A percentile compares a stretch with the other conserved stretches of the same genome.
Evolutionary conservation across 2,888 invertebrate species (phyloP).

Genomic region (Drosophila neotestacea): DNA sequence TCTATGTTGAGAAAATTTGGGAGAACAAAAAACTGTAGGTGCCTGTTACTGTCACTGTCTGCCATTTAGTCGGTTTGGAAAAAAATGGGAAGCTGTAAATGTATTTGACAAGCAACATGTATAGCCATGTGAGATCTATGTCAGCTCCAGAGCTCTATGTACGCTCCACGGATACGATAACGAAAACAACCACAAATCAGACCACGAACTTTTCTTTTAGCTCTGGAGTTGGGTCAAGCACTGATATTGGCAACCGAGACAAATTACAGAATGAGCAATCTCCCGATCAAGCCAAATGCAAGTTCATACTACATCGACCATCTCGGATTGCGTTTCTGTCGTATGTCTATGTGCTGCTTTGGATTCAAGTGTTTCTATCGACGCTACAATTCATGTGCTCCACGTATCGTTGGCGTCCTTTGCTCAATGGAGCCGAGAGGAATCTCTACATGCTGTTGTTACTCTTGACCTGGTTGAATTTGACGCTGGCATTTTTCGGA

Average conservation of each 20-base stretch:
- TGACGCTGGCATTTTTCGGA: conserved; percentile 50
- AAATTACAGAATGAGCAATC: neutral
- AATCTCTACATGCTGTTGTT: conserved; percentile 46
- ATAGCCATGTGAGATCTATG: conserved; percentile 17
- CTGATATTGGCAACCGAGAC: neutral
- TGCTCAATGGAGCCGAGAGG: conserved; percentile 26
- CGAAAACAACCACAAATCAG: neutral
- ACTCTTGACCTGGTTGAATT: conserved; percentile 52
- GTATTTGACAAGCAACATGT: conserved; percentile 29
- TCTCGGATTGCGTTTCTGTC: conserved; percentile 32
- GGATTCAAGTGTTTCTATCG: conserved; percentile 36
- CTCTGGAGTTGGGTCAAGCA: conserved; percentile 18
- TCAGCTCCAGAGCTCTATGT: conserved; percentile 48
- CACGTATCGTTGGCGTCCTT: conserved; percentile 52
- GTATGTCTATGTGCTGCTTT: conserved; percentile 49
- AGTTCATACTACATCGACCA: neutral
- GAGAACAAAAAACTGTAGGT: neutral
- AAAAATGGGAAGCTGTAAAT: conserved; percentile 2
- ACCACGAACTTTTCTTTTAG: conserved; percentile 6
- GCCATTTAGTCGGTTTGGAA: neutral
- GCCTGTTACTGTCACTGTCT: neutral
- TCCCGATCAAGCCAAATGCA: neutral
- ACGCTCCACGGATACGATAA: conserved; percentile 7
- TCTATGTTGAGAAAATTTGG: conserved; percentile 2
- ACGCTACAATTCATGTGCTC: conserved; percentile 53